Base-by-base conservation (phyloP, 1,140 invertebrate genomes). In the Papilio aristodemus region DNA sequence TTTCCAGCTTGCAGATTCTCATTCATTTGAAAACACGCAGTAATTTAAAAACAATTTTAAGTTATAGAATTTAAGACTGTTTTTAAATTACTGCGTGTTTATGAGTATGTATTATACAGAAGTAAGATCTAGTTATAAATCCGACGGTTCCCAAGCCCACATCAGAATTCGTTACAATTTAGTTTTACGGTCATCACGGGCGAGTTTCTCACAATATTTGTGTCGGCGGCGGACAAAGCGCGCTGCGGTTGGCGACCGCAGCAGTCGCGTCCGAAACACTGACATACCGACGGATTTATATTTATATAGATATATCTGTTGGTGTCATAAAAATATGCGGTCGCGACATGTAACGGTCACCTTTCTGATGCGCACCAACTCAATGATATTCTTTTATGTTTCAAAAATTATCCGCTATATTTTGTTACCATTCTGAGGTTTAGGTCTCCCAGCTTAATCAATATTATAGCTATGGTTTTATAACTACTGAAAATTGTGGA, bases 201-300 rank as follows among this genome's bases (percentile, higher is more conserved):
- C 36, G 14, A 58, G 46, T 38, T 57, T 66, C 60, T 57, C 60
- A 64, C 38, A 57, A 68, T 37, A 37, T 58, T 50, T 71, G 41
- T 38, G 14, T 62, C 59, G 59, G 59, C 27, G 32, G 6, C 59
- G 9, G 25, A 62, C 59, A 62, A 62, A 62, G 59, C 32, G 27
- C 27, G 8, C 32, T 62, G 59, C 36, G 59, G 59, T 62, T 38
- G 27, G 59, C 59, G 32, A 38, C 32, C 59, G 32, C 59, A 38
- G 14, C 32, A n/a, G 32, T 27, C 27, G n/a, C 59, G 59, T 37
- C 59, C 36, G 58, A 70, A 62, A 54, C 59, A 68, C 59, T 46
- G 64, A 70, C 67, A 54, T 39, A 68, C 59, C 50, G 64, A 36
- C 74, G 70, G 68, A 68, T 68, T 71, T 67, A 73, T 73, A 70